Percentiles rank a stretch among this genome's conserved stretches.
These are phyloP conservation scores for Platycercus adscitus DNA, from an alignment of 2,113 vertebrate genomes.

Conservation along the genomic window DNA sequence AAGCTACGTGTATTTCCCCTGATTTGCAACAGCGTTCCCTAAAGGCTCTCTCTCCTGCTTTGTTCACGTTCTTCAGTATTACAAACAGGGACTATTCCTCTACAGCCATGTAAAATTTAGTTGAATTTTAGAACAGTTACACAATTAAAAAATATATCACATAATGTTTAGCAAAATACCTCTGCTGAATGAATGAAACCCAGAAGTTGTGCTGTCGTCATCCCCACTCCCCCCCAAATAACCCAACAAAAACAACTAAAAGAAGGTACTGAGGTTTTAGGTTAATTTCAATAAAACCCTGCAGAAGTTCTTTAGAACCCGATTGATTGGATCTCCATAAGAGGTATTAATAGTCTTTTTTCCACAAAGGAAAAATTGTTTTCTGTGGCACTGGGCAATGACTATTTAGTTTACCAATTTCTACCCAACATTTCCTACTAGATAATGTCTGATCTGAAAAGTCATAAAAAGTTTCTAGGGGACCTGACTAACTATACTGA, in stretches of 20 bases:
- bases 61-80: background rate
- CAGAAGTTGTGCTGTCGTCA: fast-evolving
- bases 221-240: background rate
- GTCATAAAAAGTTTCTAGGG: background rate
- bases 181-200: background rate
- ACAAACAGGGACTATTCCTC: background rate
- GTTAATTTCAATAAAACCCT: background rate
- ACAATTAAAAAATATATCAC: background rate
- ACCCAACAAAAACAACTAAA: background rate
- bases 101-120: background rate
- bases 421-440: background rate
- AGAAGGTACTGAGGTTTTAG: background rate
- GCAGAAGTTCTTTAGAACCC: background rate
- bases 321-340: background rate
- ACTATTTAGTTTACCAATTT: background rate
- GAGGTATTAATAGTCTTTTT: background rate
- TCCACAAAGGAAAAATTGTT: background rate
- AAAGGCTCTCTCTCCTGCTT: background rate
- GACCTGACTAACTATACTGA: background rate
- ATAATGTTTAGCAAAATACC: background rate
- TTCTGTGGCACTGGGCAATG: background rate
- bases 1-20: background rate
- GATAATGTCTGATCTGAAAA: background rate
- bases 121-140: background rate
- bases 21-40: background rate